phyloP scores from a whole-genome alignment of 2,797 vertebrate species.

The Balearica regulorum region DNA sequence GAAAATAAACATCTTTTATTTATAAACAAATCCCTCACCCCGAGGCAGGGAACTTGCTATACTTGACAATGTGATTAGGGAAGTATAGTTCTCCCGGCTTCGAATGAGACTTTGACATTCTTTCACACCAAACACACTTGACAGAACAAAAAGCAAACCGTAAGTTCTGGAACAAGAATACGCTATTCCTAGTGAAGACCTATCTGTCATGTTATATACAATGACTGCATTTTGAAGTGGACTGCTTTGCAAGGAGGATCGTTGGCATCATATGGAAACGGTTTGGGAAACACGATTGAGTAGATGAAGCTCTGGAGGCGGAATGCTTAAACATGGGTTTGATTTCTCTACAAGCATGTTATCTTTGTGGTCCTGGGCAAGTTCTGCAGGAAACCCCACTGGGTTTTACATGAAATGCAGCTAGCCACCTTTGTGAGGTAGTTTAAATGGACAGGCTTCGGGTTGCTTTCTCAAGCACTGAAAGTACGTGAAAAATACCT shows the following conservation, averaged over 20 bases:
- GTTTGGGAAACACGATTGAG: background rate
- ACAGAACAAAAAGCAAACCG: background rate
- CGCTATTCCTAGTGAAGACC: background rate
- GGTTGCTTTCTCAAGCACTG: background rate
- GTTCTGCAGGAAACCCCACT: background rate
- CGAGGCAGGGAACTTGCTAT: background rate
- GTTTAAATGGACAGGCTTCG: background rate
- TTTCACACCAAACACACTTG: background rate
- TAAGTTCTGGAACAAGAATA: background rate
- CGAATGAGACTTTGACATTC: background rate
- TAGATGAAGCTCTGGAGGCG: background rate
- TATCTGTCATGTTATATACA: fast-evolving
- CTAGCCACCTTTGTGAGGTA: background rate
- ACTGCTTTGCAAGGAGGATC: background rate
- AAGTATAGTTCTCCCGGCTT: background rate
- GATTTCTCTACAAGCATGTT: background rate
- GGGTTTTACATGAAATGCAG: background rate
- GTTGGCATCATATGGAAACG: background rate
- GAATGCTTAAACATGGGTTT: background rate
- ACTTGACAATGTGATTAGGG: background rate
- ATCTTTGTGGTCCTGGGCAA: background rate
- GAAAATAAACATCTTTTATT: background rate
- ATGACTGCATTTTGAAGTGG: background rate
- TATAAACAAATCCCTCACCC: background rate
- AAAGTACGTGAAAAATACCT: background rate